phyloP scores from a whole-genome alignment of 2,113 vertebrate genomes.

The Actinemys pallida region DNA sequence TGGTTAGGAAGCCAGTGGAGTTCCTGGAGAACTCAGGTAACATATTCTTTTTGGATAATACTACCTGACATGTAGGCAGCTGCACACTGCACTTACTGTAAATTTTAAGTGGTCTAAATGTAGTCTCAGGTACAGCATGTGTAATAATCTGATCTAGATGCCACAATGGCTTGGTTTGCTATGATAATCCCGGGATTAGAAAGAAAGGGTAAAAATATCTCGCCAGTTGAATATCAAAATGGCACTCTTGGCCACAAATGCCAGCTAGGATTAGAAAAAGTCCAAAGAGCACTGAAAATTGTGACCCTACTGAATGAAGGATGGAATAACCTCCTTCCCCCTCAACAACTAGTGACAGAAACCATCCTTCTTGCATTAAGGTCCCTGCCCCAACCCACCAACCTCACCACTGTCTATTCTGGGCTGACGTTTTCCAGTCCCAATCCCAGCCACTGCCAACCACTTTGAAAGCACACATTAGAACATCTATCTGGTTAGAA shows the following conservation, averaged over 20 bases:
- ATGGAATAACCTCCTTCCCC: background rate
- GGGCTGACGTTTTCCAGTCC: background rate
- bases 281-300: background rate
- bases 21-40: background rate
- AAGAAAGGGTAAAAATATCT: background rate
- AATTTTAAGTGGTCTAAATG: background rate
- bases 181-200: background rate
- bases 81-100: background rate
- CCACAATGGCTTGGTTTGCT: background rate
- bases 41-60: background rate
- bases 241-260: background rate
- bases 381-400: background rate
- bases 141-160: background rate
- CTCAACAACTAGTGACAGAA: background rate
- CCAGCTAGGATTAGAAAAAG: background rate
- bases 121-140: background rate
- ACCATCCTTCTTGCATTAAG: background rate
- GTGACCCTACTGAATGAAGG: background rate
- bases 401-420: background rate
- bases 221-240: background rate
- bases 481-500: background rate
- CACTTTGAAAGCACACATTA: background rate
- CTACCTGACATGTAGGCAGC: fast-evolving
- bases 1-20: background rate
- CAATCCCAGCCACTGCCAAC: background rate